phyloP scores from a whole-genome alignment of 2,113 vertebrate genomes.

The Lophochroa leadbeateri region DNA sequence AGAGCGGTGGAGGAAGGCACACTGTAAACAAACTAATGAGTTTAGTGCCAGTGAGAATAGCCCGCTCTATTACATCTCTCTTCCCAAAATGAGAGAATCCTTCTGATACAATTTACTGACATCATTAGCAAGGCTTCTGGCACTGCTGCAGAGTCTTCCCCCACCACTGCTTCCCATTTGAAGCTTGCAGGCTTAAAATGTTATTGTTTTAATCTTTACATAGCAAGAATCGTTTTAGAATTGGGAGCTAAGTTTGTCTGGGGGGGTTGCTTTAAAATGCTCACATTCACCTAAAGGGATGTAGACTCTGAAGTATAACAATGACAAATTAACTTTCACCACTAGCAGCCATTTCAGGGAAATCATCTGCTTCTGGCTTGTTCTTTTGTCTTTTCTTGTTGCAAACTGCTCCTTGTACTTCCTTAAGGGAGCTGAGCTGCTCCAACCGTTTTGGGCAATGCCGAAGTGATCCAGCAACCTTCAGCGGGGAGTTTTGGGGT shows the following conservation, averaged over 20 bases:
- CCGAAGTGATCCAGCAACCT: background rate
- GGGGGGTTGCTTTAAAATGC: background rate
- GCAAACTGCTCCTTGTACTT: background rate
- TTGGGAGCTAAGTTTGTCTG: background rate
- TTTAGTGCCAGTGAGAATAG: slow-evolving; percentile 63
- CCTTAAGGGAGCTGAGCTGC: background rate
- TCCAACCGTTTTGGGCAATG: background rate
- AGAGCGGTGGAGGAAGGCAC: background rate
- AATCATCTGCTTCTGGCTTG: background rate
- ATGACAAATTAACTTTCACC: background rate
- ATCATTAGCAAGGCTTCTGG: slow-evolving; percentile 58
- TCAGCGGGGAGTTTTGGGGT: background rate
- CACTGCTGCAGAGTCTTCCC: background rate
- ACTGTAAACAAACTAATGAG: slow-evolving; percentile 55
- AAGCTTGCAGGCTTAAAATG: slow-evolving; percentile 3
- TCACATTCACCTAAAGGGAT: background rate
- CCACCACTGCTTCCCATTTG: background rate
- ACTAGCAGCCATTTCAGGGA: background rate
- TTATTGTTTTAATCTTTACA: slow-evolving; percentile 52
- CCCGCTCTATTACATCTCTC: slow-evolving; percentile 43
- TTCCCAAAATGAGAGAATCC: slow-evolving; percentile 66
- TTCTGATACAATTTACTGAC: slow-evolving; percentile 66
- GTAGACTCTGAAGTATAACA: background rate
- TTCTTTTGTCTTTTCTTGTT: background rate
- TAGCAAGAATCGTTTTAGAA: background rate